Evolutionary conservation across 2,797 vertebrate genomes (phyloP), one percentile per base, ranked within the genome.

Genomic region (Cossypha heuglini): DNA sequence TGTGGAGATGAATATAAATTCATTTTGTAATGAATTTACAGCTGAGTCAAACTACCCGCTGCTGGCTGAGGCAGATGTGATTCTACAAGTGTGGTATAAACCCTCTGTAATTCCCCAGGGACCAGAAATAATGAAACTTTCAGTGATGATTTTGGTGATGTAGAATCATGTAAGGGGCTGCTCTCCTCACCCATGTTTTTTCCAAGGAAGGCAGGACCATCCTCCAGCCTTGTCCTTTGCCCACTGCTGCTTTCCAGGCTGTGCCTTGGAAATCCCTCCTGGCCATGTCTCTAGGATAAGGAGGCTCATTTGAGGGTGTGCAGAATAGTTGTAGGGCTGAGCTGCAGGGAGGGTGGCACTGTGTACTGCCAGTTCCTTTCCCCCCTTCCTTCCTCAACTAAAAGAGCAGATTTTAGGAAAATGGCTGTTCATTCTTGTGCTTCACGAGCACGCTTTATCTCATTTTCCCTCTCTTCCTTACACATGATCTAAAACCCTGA

Each of bases 1-100:
- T 71, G 62, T 52, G 91, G 82, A 92, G 86, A 91, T 58, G 86
- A 95, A 82, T 82, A 77, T 90, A 86, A 93, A 96, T 96, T 93
- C 43, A 68, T 95, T 97, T 94, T 88, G 86, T 51, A 67, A 57
- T 66, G 49, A 52, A 52, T 52, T 52, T 52, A 57, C 87, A 90
- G 82, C 66, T 86, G 69, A 76, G 84, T 68, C 80, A 71, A 69
- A 43, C 71, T 76, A 33, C 52, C 31, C 0, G 0, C 88, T 86
- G 66, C 66, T 90, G 77, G 71, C 80, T 68, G 45, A 76, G 88
- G 83, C 74, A 76, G 88, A 90, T 66, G 35, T 0, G 31, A 68
- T 43, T 76, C 88, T 48, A 5, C 51, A 8, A 73, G 12, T 54
- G 40, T 2, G 10, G 14, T 61, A 54, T 37, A 85, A 95, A 89